phyloP scores from a whole-genome alignment of 2,888 invertebrate genomes.

The Netelia melanura region DNA sequence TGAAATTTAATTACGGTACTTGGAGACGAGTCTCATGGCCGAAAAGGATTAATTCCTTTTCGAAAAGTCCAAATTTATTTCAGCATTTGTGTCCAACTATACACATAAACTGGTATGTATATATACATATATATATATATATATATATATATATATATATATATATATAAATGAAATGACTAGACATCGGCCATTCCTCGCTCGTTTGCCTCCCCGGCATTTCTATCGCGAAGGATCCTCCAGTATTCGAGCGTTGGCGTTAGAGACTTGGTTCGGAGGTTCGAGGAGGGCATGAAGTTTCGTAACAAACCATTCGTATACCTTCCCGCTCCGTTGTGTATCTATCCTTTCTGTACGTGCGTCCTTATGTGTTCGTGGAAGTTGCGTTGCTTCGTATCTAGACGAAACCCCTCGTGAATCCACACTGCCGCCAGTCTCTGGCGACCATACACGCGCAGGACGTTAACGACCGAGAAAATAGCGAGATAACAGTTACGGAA shows the following conservation, averaged over 20 bases:
- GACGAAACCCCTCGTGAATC: slow-evolving; percentile 56
- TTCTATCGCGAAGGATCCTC: slow-evolving; percentile 35
- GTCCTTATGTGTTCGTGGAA: slow-evolving; percentile 30
- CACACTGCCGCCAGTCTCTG: slow-evolving; percentile 53
- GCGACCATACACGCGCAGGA: slow-evolving; percentile 38
- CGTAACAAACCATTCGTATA: slow-evolving; percentile 55
- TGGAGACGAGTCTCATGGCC: too few species aligned
- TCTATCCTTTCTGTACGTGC: background rate
- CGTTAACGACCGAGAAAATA: slow-evolving; percentile 64
- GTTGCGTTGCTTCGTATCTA: slow-evolving; percentile 46
- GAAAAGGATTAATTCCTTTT: background rate
- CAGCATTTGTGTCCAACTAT: background rate
- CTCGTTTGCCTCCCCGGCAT: slow-evolving; percentile 20
- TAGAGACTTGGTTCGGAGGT: slow-evolving; percentile 32
- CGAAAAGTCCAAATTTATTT: background rate
- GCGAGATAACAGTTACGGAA: slow-evolving; percentile 68
- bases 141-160: background rate
- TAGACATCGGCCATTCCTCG: slow-evolving; percentile 44
- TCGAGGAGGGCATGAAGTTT: slow-evolving; percentile 56
- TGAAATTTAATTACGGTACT: too few species aligned
- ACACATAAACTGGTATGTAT: background rate
- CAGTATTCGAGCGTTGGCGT: slow-evolving; percentile 25
- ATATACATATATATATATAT: background rate
- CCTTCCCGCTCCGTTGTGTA: slow-evolving; percentile 9
- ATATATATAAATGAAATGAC: background rate